A percentile compares a stretch with the other conserved stretches of the same genome.
Conservation (phyloP, 2,113 vertebrate species). For the Lepus americanus region DNA sequence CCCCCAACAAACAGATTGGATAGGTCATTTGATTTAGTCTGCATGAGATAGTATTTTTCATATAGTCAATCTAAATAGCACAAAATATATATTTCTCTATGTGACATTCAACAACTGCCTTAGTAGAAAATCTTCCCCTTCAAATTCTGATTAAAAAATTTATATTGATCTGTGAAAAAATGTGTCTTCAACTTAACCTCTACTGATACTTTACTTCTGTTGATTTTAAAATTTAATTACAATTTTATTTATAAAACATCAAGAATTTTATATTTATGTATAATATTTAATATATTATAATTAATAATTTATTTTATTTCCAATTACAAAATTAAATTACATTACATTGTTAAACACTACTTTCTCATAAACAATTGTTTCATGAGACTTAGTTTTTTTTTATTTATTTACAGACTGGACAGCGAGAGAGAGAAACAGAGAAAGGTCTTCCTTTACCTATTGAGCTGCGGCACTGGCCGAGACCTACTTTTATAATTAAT, state of each 20-base stretch:
- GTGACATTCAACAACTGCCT: neutral
- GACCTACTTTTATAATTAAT: neutral
- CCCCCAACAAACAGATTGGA: neutral
- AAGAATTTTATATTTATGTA: no score
- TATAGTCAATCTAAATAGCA: neutral
- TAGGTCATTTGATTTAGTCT: neutral
- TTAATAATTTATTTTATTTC: no score
- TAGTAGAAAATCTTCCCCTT: neutral
- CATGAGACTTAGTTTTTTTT: neutral
- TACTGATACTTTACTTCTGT: neutral
- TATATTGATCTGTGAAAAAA: neutral
- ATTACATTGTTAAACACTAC: neutral
- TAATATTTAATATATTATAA: no score
- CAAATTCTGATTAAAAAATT: neutral
- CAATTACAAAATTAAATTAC: neutral
- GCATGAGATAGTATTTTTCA: neutral
- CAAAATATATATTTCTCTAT: neutral
- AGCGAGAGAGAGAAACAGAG: no score
- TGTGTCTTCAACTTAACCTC: neutral
- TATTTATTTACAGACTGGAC: no score
- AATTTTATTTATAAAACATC: no score
- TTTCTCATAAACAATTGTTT: conserved; percentile 23
- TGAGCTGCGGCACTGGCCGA: neutral
- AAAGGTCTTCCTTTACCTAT: no score
- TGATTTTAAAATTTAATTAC: no score